These are phyloP conservation scores for Synergus laeviventris DNA, from an alignment of 2,888 invertebrate species.

Conservation along the genomic window DNA sequence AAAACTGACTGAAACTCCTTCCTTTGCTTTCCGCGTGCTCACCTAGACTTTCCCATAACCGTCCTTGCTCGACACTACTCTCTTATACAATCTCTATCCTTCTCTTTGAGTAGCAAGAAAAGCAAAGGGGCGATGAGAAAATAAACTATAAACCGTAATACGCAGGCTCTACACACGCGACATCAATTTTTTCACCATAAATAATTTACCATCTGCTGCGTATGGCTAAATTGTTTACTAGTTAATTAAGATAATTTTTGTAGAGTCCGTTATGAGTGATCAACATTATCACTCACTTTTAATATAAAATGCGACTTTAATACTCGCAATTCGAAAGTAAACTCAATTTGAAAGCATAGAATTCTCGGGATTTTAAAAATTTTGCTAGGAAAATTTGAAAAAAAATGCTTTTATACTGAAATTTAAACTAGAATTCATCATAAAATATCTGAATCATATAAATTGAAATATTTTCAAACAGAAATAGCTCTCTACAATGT, in stretches of 20 bases:
- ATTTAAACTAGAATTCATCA: no score
- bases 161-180: conserved; percentile 41
- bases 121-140: conserved; percentile 60
- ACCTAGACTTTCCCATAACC: conserved; percentile 37
- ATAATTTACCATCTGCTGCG: conserved; percentile 7
- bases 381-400: no score
- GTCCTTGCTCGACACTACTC: conserved; percentile 28
- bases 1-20: conserved; percentile 62
- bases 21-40: conserved; percentile 40
- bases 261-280: not conserved
- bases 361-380: no score
- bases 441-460: no score
- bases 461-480: no score
- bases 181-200: conserved; percentile 25
- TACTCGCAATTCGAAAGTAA: no score
- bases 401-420: no score
- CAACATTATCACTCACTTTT: not conserved
- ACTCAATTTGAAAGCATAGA: no score
- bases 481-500: not conserved
- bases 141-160: conserved; percentile 57
- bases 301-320: no score
- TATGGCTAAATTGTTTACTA: not conserved
- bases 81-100: not conserved
- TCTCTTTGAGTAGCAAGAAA: conserved; percentile 43
- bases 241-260: not conserved